Base-by-base conservation (phyloP, 2,113 vertebrate genomes). In the Burhinus oedicnemus region DNA sequence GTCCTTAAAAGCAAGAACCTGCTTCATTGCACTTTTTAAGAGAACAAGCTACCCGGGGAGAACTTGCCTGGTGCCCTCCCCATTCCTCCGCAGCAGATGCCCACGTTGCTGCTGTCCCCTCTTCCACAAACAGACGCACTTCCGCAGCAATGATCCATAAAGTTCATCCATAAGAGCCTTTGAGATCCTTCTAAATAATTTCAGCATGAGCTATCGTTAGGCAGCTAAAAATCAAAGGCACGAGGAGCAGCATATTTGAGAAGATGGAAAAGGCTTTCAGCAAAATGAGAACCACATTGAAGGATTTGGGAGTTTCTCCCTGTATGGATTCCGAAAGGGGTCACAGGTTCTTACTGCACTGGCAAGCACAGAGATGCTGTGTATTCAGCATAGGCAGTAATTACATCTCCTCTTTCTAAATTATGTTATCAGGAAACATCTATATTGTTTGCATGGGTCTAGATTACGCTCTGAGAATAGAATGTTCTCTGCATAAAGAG, bases 381-480 rank as follows among this genome's bases (percentile, higher is more conserved):
- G 81, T 64, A 44, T 85, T 90, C 61, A 86, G 92, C 92, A 89
- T n/a, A 95, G 94, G 88, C 77, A 92, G 77, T 91, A 96, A 97
- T 96, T 94, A 91, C 82, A 83, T 93, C 81, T 85, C 71, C 72
- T 90, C 82, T 94, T 95, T 79, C 88, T 91, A 96, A 96, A 97
- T 95, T 75, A 85, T 96, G 89, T 95, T 97, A 96, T 95, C 95
- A 95, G 93, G 88, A 97, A 96, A 92, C 66, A 93, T 97, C 83
- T 90, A 88, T 88, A 95, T 95, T 95, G 83, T 96, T 95, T 81
- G 12, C 87, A 93, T 79, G 94, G 75, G 72, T 93, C 90, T 95
- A 83, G 92, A 88, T 96, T 96, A 94, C 62, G 9, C 75, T 92
- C 93, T 88, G 84, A 97, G 97, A 97, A 98, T 97, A 97, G 95